A percentile compares a stretch with the other conserved stretches of the same genome.
Conservation (phyloP, 1,140 invertebrate genomes). For the Melanaphis sacchari region DNA sequence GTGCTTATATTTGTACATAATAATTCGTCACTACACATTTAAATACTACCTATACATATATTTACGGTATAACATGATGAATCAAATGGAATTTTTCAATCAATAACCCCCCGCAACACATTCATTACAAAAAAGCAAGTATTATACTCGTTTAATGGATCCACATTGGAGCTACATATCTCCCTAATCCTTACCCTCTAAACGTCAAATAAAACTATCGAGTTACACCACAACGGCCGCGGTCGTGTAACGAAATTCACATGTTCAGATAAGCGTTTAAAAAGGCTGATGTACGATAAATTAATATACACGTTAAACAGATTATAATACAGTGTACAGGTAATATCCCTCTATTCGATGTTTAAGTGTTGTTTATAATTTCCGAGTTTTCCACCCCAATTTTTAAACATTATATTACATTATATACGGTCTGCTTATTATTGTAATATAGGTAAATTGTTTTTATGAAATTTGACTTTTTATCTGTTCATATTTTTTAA, state of each 20-base stretch:
- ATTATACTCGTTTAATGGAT: too few relatives aligned
- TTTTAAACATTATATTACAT: neutral
- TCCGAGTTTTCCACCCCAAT: neutral
- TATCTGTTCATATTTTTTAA: neutral
- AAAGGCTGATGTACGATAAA: neutral
- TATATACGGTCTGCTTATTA: neutral
- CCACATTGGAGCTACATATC: neutral
- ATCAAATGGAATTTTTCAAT: neutral
- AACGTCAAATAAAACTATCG: neutral
- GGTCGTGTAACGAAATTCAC: neutral
- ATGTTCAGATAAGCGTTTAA: neutral
- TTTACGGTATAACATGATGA: neutral
- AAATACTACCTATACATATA: too few relatives aligned
- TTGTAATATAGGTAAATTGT: neutral
- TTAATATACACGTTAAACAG: neutral
- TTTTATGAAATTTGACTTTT: neutral
- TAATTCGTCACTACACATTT: neutral
- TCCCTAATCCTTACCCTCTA: neutral
- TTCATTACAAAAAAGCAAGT: neutral
- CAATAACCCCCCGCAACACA: neutral
- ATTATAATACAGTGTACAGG: neutral
- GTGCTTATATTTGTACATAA: neutral
- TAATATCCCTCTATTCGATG: neutral
- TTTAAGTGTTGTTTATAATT: neutral
- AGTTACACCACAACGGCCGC: neutral